phyloP scores from a whole-genome alignment of 2,797 vertebrate species.

The Leptoclinus maculatus region DNA sequence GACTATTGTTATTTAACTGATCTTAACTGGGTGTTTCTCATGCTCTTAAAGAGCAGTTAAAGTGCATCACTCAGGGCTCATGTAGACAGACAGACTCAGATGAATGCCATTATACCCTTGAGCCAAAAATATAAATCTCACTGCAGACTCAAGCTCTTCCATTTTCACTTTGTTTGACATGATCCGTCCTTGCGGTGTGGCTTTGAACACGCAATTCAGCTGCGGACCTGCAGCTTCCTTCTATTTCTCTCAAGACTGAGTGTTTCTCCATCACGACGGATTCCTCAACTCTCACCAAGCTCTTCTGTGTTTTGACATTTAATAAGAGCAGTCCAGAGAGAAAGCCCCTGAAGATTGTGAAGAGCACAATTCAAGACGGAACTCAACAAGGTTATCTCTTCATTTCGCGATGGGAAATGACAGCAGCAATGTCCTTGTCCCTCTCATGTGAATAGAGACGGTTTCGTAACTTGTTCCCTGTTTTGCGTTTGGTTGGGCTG shows the following conservation, averaged over 20 bases:
- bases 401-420: conserved; percentile 56
- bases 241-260: conserved; percentile 8
- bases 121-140: conserved; percentile 60
- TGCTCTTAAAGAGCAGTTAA: conserved; percentile 57
- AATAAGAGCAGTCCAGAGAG: conserved; percentile 41
- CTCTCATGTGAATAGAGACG: conserved; percentile 37
- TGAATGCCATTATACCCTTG: conserved; percentile 49
- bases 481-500: conserved; percentile 33
- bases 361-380: conserved; percentile 27
- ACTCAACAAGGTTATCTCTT: conserved; percentile 46
- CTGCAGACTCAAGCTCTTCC: conserved; percentile 39
- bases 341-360: conserved; percentile 30
- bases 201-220: conserved; percentile 8
- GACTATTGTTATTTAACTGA: conserved; percentile 56
- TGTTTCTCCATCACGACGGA: conserved; percentile 25
- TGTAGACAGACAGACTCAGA: conserved; percentile 58
- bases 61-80: conserved; percentile 56
- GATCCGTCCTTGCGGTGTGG: not conserved
- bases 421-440: conserved; percentile 56
- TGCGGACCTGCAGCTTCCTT: conserved; percentile 11
- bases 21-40: conserved; percentile 46
- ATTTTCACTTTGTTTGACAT: conserved; percentile 44
- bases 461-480: conserved; percentile 33
- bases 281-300: conserved; percentile 31
- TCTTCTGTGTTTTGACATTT: conserved; percentile 52